phyloP scores from a whole-genome alignment of 2,113 vertebrate species.

The Nicator chloris region DNA sequence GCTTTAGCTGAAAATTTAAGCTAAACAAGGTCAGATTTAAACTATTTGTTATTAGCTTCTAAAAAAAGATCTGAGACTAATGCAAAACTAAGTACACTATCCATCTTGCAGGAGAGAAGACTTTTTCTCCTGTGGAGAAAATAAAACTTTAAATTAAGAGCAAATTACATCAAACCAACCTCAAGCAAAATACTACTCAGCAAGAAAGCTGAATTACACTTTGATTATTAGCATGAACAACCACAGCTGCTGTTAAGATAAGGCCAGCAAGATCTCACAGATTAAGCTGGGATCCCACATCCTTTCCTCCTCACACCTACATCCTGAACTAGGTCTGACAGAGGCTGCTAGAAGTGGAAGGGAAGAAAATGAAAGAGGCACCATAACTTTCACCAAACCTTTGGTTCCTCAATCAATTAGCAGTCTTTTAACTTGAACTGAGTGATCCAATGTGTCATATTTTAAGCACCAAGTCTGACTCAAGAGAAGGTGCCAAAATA shows the following conservation, averaged over 20 bases:
- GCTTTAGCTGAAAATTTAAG: not conserved
- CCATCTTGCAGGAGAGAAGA: not conserved
- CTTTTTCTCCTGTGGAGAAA: not conserved
- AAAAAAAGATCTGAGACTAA: not conserved
- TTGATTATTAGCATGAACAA: not conserved
- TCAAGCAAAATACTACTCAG: not conserved
- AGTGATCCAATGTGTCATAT: fast-evolving
- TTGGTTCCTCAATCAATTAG: too few relatives aligned
- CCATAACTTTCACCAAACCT: not conserved
- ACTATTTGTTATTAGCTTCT: not conserved
- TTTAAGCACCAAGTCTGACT: not conserved
- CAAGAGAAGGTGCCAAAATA: not conserved
- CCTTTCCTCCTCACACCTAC: not conserved
- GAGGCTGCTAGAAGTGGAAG: not conserved
- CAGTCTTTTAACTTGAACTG: too few relatives aligned
- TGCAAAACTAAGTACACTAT: not conserved
- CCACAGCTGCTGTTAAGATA: not conserved
- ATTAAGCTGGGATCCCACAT: not conserved
- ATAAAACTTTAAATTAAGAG: not conserved
- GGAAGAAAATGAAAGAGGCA: not conserved
- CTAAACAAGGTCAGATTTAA: not conserved
- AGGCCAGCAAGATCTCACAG: not conserved
- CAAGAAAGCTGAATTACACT: not conserved
- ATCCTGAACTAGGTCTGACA: not conserved
- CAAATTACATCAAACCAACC: not conserved